Evolutionary conservation across 2,113 vertebrate genomes (phyloP).

Genomic region (Ochotona princeps): DNA sequence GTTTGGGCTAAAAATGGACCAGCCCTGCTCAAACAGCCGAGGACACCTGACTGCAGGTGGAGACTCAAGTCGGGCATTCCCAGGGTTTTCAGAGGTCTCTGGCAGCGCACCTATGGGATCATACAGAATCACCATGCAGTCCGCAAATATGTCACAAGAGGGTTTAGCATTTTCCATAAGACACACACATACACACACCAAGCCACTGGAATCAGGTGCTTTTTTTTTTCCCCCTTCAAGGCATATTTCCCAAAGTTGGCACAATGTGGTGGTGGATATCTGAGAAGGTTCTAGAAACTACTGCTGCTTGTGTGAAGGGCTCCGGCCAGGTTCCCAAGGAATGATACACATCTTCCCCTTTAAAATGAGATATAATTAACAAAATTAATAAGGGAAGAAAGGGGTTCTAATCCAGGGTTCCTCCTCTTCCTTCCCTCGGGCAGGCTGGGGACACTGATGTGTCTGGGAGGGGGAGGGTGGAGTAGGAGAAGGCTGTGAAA

Average conservation of each 20-base stretch:
- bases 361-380: constrained; percentile 63
- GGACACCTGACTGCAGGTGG: background rate
- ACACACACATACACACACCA: too few species aligned
- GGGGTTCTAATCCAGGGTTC: constrained; percentile 53
- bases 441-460: background rate
- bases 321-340: constrained; percentile 52
- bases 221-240: background rate
- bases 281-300: background rate
- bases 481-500: constrained; percentile 65
- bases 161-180: background rate
- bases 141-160: constrained; percentile 59
- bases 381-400: constrained; percentile 50
- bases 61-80: constrained; percentile 42
- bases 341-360: constrained; percentile 25
- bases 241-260: constrained; percentile 35
- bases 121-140: constrained; percentile 50
- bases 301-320: background rate
- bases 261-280: background rate
- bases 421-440: background rate
- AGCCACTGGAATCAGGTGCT: background rate
- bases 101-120: constrained; percentile 27
- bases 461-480: background rate
- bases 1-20: constrained; percentile 82
- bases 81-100: constrained; percentile 39
- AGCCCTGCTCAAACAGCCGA: constrained; percentile 66